Percentiles rank a stretch among this genome's conserved stretches.
Evolutionary conservation across 2,888 invertebrate genomes (phyloP).

Genomic region (Amiota mariae): DNA sequence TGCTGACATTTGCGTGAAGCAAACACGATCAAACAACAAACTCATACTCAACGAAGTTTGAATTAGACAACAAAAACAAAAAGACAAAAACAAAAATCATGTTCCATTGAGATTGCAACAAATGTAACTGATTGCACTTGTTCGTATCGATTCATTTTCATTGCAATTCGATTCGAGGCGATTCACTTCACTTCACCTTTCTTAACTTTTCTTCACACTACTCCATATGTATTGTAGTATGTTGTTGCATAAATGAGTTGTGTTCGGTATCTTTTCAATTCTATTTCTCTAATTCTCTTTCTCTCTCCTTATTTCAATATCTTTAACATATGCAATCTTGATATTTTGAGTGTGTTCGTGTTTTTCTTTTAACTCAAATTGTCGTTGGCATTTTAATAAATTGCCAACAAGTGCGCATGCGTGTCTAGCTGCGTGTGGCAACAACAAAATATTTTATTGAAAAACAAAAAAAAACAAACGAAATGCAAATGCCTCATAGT

Average conservation of each 20-base stretch:
- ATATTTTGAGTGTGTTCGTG: background rate
- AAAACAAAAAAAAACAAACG: no score
- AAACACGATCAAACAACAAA: background rate
- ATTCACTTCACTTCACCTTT: background rate
- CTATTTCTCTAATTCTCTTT: background rate
- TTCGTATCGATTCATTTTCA: conserved; percentile 35
- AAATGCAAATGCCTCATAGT: conserved; percentile 6
- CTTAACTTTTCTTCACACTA: background rate
- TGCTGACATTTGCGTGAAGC: conserved; percentile 28
- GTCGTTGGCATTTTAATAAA: conserved; percentile 27
- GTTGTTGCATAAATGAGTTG: conserved; percentile 16
- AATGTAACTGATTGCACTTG: conserved; percentile 61
- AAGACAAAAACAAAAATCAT: background rate
- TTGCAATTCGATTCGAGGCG: conserved; percentile 1
- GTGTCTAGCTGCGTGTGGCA: conserved; percentile 24
- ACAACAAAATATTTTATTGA: no score
- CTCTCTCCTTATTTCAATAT: background rate
- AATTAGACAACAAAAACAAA: conserved; percentile 12
- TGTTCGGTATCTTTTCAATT: background rate
- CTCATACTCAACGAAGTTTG: conserved; percentile 6
- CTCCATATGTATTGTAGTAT: background rate
- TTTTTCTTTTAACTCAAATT: background rate
- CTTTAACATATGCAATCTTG: background rate
- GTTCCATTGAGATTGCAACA: conserved; percentile 37
- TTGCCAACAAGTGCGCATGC: conserved; percentile 29